These are phyloP conservation scores for Trachelus troglodyta DNA, from an alignment of 2,888 invertebrate genomes.

Conservation along the genomic window DNA sequence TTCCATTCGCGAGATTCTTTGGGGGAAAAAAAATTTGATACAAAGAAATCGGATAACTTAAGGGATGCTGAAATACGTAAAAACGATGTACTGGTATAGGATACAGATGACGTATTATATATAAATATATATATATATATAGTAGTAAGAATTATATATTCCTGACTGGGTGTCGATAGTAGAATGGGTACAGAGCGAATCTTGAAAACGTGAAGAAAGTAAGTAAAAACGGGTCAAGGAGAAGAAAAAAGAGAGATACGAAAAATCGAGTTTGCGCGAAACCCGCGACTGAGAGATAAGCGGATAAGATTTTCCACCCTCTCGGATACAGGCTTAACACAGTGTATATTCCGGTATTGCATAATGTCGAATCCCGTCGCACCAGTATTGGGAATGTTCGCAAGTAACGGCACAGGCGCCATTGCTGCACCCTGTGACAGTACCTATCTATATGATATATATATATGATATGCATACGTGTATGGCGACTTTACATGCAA, in stretches of 20 bases:
- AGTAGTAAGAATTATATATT: not conserved
- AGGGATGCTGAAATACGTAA: not conserved
- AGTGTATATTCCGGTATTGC: not conserved
- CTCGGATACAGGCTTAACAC: not conserved
- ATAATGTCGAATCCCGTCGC: not conserved
- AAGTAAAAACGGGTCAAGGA: not conserved
- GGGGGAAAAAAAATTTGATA: not conserved
- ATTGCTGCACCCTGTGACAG: not conserved
- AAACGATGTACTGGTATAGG: not conserved
- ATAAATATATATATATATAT: no score
- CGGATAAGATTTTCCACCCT: not conserved
- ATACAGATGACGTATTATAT: not conserved
- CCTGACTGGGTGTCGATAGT: not conserved
- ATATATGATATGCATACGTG: no score
- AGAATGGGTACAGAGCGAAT: not conserved
- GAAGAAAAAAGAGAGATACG: not conserved
- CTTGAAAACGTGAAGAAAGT: not conserved
- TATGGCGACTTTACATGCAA: not conserved
- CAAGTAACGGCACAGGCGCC: not conserved
- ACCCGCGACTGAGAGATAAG: not conserved
- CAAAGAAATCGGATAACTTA: not conserved
- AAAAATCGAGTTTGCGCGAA: not conserved
- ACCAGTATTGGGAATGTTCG: not conserved
- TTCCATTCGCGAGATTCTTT: no score
- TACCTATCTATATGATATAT: no score